A percentile compares a stretch with the other conserved stretches of the same genome.
Evolutionary conservation across 2,113 vertebrate genomes (phyloP).

Genomic region (Rhinoderma darwinii): DNA sequence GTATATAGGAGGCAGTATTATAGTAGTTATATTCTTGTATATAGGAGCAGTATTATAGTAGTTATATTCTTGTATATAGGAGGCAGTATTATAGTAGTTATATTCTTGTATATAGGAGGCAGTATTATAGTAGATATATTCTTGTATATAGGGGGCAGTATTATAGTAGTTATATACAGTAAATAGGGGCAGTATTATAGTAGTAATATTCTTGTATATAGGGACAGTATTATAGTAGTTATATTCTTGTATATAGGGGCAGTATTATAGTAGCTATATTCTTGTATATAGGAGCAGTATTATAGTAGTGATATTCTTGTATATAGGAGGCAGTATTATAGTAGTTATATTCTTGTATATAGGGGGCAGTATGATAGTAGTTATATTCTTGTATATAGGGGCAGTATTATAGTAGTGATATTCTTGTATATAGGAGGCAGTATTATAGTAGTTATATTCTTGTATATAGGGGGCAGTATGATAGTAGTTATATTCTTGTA

Average conservation of each 20-base stretch:
- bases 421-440: too few species aligned
- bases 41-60: too few species aligned
- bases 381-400: too few species aligned
- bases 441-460: too few species aligned
- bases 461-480: too few species aligned
- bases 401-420: too few species aligned
- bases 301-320: constrained; percentile 7
- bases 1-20: too few species aligned
- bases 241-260: not conserved
- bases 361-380: too few species aligned
- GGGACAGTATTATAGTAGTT: not conserved
- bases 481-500: too few species aligned
- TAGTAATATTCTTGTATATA: constrained; percentile 5
- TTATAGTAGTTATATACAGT: constrained; percentile 9
- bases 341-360: constrained; percentile 9
- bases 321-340: constrained; percentile 1
- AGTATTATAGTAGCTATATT: constrained; percentile 19
- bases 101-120: not conserved
- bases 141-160: constrained; percentile 3
- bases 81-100: too few species aligned
- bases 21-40: too few species aligned
- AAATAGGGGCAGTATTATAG: constrained; percentile 2
- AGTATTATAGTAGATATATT: not conserved
- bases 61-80: too few species aligned
- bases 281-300: constrained; percentile 1